Evolutionary conservation across 2,113 vertebrate species (phyloP), one percentile per base, ranked within the genome.

Genomic region (Toxotes jaculatrix): DNA sequence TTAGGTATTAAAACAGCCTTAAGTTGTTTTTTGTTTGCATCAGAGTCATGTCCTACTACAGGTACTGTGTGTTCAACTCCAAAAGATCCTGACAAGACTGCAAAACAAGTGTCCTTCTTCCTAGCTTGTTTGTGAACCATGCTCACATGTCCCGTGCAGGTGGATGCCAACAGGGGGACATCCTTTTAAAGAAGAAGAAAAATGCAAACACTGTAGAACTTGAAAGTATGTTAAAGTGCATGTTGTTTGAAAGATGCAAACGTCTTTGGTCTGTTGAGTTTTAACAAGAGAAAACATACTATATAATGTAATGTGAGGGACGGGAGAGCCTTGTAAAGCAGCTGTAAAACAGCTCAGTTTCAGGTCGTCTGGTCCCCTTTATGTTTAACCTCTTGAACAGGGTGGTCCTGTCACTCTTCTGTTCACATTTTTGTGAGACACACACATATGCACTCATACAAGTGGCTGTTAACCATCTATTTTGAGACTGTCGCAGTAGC

Each of bases 391-490:
- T 47, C 73, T 67, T 42, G 40, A 63, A 11, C 90, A 82, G 75
- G 85, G 88, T 90, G 91, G 86, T 90, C 77, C 90, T 67, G 85
- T 59, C 82, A 64, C 57, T 75, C 82, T 61, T 23, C 72, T 21
- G 11, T 79, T 51, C 74, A 77, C 86, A 84, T 79, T 80, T 89
- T 84, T 75, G 42, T 62, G 59, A 72, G 55, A 87, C 72, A 62
- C 47, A 31, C 74, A 73, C 62, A 57, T 62, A 69, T 74, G 62
- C 47, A 53, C 73, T 45, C 49, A 73, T 62, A 74, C 45, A 60
- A 82, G 82, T 63, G 70, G 79, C 71, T 73, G 75, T 91, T 85
- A 84, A 80, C 74, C 21, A 38, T 91, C 88, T 93, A 94, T 93
- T 94, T 92, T 80, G 61, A 85, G 91, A 40, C 27, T 8, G 68